Base-by-base conservation (phyloP, 2,797 vertebrate genomes). In the Pterois miles region DNA sequence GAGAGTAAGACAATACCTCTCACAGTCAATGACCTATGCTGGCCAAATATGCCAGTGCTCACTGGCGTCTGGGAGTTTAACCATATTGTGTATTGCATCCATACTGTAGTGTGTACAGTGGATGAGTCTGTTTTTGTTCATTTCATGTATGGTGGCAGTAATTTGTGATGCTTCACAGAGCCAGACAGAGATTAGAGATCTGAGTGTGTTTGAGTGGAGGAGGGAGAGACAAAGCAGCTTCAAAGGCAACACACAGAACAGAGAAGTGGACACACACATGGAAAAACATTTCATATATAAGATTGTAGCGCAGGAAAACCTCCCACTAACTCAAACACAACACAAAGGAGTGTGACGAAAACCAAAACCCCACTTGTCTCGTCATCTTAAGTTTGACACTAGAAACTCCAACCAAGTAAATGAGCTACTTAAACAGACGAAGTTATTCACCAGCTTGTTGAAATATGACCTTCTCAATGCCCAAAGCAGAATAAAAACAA, bases 161-260 rank as follows among this genome's bases (percentile, higher is more conserved):
- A 89, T 88, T 63, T 80, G 43, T 85, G 81, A 90, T 52, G 54
- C 75, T 74, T 78, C 46, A 66, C 88, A 90, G 86, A 86, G 62
- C 53, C 65, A 79, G 34, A 78, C 64, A 78, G 69, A 50, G 46
- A 46, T 46, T 58, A 79, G 57, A 80, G 70, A 83, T 65, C 54
- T 4, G 69, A 82, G 71, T 60, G 63, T 53, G 56, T 65, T 65
- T 73, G 34, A 76, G 66, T 59, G 63, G 54, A 64, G 48, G 76
- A 12, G 52, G 70, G 52, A 62, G 33, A 72, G 43, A 71, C 14
- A 66, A 34, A 79, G 74, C 25, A 20, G 67, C 80, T 85, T 86
- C 82, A 87, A 89, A 91, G 80, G 78, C 54, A 67, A 78, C 65
- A 43, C 59, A 76, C 14, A 78, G 22, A 82, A 29, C 74, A 82